phyloP scores from a whole-genome alignment of 2,797 vertebrate genomes.

The Rallus crepitans region DNA sequence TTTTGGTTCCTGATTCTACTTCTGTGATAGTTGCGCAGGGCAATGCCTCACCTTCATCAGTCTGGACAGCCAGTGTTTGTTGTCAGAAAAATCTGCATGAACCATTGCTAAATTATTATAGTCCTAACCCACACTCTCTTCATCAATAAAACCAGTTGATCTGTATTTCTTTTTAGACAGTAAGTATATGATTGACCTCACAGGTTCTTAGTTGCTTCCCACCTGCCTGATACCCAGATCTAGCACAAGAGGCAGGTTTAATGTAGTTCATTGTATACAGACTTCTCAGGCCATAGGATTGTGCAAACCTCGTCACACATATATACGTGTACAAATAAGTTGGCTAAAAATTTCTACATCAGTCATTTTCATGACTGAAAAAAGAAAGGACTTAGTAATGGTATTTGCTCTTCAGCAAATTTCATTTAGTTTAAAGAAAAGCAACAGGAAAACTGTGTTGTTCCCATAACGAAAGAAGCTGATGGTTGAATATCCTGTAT shows the following conservation, averaged over 20 bases:
- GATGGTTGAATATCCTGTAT: neutral
- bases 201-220: neutral
- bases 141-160: neutral
- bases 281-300: neutral
- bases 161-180: neutral
- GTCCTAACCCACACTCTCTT: neutral
- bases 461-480: neutral
- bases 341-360: neutral
- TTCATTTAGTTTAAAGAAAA: neutral
- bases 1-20: neutral
- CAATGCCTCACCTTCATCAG: neutral
- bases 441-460: neutral
- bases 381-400: neutral
- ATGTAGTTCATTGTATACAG: neutral
- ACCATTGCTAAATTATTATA: neutral
- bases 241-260: neutral
- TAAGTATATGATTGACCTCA: neutral
- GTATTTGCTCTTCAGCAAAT: neutral
- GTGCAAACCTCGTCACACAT: neutral
- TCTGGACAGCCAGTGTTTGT: neutral
- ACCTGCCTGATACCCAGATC: neutral
- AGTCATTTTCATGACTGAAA: too few relatives aligned
- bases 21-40: neutral
- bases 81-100: neutral
- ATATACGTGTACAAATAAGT: neutral